Conservation (phyloP, 2,797 vertebrate species). For the Podarcis siculus region DNA sequence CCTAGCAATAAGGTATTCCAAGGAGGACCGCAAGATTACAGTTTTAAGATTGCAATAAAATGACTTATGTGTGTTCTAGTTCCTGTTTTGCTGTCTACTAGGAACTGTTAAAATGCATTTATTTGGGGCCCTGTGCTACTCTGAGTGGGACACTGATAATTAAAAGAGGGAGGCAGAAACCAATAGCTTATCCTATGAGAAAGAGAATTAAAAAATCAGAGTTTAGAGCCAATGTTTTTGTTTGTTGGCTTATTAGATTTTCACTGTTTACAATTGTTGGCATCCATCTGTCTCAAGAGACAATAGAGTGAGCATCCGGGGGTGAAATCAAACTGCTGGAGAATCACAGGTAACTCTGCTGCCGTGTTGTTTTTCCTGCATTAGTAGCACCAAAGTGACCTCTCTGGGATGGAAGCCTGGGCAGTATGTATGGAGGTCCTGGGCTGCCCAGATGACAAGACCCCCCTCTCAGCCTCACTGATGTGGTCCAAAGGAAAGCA, state of each 20-base stretch:
- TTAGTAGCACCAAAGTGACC: too few relatives aligned
- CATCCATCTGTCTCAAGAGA: too few relatives aligned
- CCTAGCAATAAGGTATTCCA: constrained; percentile 10
- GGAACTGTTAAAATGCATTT: constrained; percentile 36
- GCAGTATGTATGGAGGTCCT: too few relatives aligned
- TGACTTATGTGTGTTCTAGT: constrained; percentile 9
- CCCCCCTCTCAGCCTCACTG: too few relatives aligned
- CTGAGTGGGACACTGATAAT: constrained; percentile 55
- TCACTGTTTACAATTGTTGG: not conserved
- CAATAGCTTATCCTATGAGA: constrained; percentile 48
- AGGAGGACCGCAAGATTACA: constrained; percentile 9
- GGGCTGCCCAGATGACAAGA: too few relatives aligned
- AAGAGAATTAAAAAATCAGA: constrained; percentile 2
- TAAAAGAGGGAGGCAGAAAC: constrained; percentile 62
- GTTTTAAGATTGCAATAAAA: constrained; percentile 31
- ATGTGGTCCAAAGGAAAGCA: too few relatives aligned
- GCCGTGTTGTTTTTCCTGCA: too few relatives aligned
- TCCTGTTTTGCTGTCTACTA: constrained; percentile 54
- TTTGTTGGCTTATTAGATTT: not conserved
- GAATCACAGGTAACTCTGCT: too few relatives aligned
- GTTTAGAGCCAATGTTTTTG: not conserved
- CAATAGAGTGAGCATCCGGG: too few relatives aligned
- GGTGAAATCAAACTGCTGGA: too few relatives aligned
- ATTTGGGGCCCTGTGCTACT: constrained; percentile 52
- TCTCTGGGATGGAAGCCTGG: too few relatives aligned